These are phyloP conservation scores for Orthosia incerta DNA, from an alignment of 2,888 invertebrate genomes.

Conservation along the genomic window DNA sequence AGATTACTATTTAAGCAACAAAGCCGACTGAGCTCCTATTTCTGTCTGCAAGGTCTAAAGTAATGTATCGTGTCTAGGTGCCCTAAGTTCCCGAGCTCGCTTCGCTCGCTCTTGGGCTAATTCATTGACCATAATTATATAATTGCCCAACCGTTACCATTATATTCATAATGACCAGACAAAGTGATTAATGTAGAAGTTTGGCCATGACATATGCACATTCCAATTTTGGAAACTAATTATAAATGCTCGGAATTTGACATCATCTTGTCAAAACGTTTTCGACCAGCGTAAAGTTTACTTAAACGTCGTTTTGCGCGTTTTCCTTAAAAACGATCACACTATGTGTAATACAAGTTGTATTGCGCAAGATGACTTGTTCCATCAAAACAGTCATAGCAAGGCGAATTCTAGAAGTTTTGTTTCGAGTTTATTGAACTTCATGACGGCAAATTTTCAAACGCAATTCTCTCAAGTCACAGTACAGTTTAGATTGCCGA, in stretches of 20 bases:
- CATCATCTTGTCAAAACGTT: background rate
- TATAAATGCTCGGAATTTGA: background rate
- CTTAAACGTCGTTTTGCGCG: background rate
- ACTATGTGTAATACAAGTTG: conserved; percentile 8
- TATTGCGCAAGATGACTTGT: conserved; percentile 14
- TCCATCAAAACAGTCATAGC: conserved; percentile 12
- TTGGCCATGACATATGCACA: too few species aligned
- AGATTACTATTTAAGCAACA: too few species aligned
- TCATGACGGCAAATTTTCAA: background rate
- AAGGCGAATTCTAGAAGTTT: conserved; percentile 22
- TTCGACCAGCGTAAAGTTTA: background rate
- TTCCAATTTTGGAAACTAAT: conserved; percentile 1
- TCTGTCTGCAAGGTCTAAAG: too few species aligned
- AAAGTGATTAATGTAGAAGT: too few species aligned
- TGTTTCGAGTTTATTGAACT: conserved; percentile 25
- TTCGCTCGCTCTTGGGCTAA: too few species aligned
- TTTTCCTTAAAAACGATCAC: conserved; percentile 22
- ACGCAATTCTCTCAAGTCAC: background rate
- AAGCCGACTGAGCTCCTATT: too few species aligned
- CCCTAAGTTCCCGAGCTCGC: too few species aligned
- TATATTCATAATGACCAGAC: too few species aligned
- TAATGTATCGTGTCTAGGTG: too few species aligned
- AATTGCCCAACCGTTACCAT: too few species aligned
- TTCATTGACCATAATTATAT: too few species aligned
- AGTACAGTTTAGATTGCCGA: background rate